Evolutionary conservation across 37 sponge, comb jelly and placozoan genomes (phyloP), one percentile per base, ranked within the genome.

Genomic region (Chondrosia reniformis): DNA sequence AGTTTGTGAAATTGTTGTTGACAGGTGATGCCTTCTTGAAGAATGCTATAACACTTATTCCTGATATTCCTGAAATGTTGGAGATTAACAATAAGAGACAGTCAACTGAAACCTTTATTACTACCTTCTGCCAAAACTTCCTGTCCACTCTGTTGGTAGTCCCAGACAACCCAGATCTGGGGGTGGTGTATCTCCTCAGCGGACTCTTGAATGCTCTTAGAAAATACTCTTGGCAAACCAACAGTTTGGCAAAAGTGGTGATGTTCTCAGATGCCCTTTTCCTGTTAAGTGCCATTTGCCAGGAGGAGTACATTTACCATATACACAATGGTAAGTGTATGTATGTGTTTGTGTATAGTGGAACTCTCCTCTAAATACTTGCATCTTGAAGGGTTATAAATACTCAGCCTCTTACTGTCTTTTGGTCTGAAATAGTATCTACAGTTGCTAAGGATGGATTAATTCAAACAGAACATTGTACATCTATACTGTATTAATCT

Each of bases 11-110:
- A 24, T 49, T 15, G 15, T 6, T 43, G 30, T 54, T 25, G 36
- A 4, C 73, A 96, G 97, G 96, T 63, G 99, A 98, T 79, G 83
- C 93, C 19, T 91, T 98, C 71, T 83, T 93, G 76, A 93, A 93
- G 43, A 86, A 91, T 21, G 96, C 94, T 25, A 84, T 95, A 28
- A 88, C 67, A 38, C n/a, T 78, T 12, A 33, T 98, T 4, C 67
- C 86, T 24, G 96, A 98, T 1, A 80, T 95, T 0, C 94, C 99
- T 43, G 84, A 84, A 46, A 64, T 59, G 5, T 74, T 93, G 76
- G 95, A 96, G 55, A 63, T 92, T 17, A 91, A 96, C 42, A 63
- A 67, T 37, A 89, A 85, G 77, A 74, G 83, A 33, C 77, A 79
- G 44, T 71, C 91, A 10, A 89, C 96, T 33, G 93, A 96, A 52